Conservation (phyloP, 92 coral and sea anemone species). For the Actinernus sp. region DNA sequence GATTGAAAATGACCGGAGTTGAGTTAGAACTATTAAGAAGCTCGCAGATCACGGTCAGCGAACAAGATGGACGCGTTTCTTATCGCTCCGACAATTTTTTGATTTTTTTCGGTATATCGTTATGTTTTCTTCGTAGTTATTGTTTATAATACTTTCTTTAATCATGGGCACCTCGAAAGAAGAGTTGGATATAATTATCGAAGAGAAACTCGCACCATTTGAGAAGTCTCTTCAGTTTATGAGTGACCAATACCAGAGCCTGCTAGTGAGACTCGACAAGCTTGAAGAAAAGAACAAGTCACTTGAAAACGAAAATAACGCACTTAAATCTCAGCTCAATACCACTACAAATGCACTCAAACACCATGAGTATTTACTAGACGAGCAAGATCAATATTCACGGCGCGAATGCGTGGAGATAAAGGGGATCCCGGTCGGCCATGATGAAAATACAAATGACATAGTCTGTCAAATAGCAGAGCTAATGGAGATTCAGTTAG, state of each 20-base stretch:
- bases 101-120: too few species aligned
- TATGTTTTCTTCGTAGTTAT: too few species aligned
- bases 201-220: not conserved
- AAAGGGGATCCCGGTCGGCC: constrained; percentile 6
- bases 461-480: constrained; percentile 14
- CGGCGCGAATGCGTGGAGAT: constrained; percentile 23
- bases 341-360: too few species aligned
- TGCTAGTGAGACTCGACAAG: not conserved
- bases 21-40: too few species aligned
- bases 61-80: too few species aligned
- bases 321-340: constrained; percentile 16
- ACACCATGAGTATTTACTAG: too few species aligned
- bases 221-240: not conserved
- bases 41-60: too few species aligned
- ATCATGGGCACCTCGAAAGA: too few species aligned
- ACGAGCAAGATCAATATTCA: constrained; percentile 17
- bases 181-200: not conserved
- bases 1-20: too few species aligned
- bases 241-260: constrained; percentile 4
- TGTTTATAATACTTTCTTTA: too few species aligned
- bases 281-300: constrained; percentile 15
- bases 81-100: too few species aligned
- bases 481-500: constrained; percentile 7
- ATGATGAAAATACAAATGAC: constrained; percentile 16
- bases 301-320: constrained; percentile 10